phyloP scores from a whole-genome alignment of 2,888 invertebrate species.

The Patella pellucida region DNA sequence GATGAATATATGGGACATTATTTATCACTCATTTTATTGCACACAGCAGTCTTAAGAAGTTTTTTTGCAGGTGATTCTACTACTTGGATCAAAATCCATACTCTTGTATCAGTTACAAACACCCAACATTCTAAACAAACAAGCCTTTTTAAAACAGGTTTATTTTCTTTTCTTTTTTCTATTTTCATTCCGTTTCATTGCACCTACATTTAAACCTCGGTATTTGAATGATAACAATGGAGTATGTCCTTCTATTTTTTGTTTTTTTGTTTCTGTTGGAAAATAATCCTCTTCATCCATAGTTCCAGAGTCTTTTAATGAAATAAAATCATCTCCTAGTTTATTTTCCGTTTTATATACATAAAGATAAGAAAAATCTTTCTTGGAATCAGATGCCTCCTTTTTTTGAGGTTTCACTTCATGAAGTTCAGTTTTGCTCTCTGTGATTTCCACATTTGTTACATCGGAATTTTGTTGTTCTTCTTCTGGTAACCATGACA shows the following conservation, averaged over 20 bases:
- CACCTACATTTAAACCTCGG: conserved; percentile 26
- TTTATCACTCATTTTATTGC: no score
- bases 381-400: conserved; percentile 14
- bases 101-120: no score
- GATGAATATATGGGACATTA: no score
- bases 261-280: conserved; percentile 9
- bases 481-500: conserved; percentile 14
- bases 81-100: no score
- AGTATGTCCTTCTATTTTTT: neutral
- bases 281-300: neutral
- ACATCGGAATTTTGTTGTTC: neutral
- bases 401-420: neutral
- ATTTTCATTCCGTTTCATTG: conserved; percentile 30
- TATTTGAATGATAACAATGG: conserved; percentile 28
- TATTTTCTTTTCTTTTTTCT: conserved; percentile 30
- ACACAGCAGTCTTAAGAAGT: no score
- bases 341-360: conserved; percentile 16
- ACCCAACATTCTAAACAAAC: no score
- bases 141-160: no score
- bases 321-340: conserved; percentile 28
- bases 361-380: conserved; percentile 34
- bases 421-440: neutral
- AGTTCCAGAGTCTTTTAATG: conserved; percentile 12
- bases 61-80: no score
- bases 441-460: neutral